Base-by-base conservation (phyloP, 2,888 invertebrate species). In the Pimpla rufipes region DNA sequence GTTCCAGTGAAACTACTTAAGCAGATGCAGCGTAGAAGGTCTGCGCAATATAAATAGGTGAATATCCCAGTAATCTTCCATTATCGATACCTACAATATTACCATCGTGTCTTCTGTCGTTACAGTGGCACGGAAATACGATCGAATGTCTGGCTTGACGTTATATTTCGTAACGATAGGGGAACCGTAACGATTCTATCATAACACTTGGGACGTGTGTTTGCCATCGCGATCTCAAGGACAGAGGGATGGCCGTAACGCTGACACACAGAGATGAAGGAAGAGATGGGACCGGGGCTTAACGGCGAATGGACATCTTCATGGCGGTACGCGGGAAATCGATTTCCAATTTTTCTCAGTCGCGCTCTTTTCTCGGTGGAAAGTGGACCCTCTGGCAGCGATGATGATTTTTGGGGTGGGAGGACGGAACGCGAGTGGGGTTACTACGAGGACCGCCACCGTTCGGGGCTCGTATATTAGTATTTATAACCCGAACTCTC, bases 401-500 rank as follows among this genome's bases (percentile, higher is more conserved):
- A n/a, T n/a, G 50, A 77, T 47, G 70, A 68, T 74, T 62, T 37
- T 55, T 29, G 29, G 57, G 57, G 11, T 18, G 40, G 55, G 40
- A 13, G 45, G 21, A 55, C 55, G 11, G 64, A 50, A 42, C 29
- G 71, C 29, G 11, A 55, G 66, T 13, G 47, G 67, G 71, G 76
- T 81, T 67, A 81, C 79, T 42, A 18, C 62, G 16, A 21, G 40
- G 29, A 40, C 35, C n/a, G 57, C 40, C 45, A 23, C 10, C 40
- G 21, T 70, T 70, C 45, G 11, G 5, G 73, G 6, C 88, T 3
- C 88, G 80, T 88, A 87, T 88, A 90, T 90, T 90, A 90, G 88
- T 89, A 91, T 92, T 92, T 91, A 91, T 91, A 92, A 90, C 88
- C 89, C 62, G 62, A 11, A 73, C 84, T 86, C 85, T 73, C 10